These are phyloP conservation scores for Deroplatys truncata DNA, from an alignment of 2,888 invertebrate genomes.

Conservation along the genomic window DNA sequence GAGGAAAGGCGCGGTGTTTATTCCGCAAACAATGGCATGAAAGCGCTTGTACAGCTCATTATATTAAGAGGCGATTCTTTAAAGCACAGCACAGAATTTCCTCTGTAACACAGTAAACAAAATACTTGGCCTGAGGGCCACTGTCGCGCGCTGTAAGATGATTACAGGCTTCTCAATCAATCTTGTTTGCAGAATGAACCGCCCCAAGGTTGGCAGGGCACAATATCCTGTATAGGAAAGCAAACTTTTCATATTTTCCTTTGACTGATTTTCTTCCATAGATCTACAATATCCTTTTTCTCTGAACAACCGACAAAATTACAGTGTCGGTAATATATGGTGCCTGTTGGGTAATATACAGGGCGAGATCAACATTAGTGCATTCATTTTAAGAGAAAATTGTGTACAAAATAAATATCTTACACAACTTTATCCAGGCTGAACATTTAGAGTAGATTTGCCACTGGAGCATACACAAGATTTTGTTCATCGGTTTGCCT, in stretches of 20 bases:
- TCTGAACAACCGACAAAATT: no score
- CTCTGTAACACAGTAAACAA: background rate
- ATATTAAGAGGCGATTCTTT: background rate
- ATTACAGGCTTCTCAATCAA: background rate
- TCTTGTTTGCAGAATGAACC: background rate
- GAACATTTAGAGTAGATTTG: no score
- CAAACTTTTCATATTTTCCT: background rate
- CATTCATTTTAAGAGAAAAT: no score
- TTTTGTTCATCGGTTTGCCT: no score
- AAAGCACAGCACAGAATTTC: background rate
- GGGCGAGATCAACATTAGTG: no score
- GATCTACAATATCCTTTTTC: background rate
- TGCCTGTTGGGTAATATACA: no score
- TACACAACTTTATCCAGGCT: no score
- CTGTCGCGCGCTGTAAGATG: background rate
- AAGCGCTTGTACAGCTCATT: background rate
- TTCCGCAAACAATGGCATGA: background rate
- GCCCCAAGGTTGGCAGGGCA: background rate
- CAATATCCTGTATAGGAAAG: background rate
- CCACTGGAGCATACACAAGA: no score
- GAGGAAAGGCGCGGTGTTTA: no score
- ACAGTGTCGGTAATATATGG: no score
- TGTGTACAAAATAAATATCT: no score
- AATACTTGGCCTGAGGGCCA: background rate
- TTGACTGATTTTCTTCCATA: background rate